phyloP scores from a whole-genome alignment of 2,888 invertebrate species.

The Drosophila melanosoma region DNA sequence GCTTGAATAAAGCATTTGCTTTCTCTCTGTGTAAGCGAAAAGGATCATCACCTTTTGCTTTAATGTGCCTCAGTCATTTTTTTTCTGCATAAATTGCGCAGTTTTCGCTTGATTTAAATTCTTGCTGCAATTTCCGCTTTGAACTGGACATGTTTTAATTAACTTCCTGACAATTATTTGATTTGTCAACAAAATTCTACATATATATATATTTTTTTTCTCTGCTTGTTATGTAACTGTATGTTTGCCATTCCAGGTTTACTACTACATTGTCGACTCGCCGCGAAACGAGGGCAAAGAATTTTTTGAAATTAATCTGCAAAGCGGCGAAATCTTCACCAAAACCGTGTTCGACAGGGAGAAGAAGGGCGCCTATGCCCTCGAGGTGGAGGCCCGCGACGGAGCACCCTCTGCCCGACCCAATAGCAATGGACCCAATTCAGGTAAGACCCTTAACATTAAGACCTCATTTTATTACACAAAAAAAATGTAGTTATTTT shows the following conservation, averaged over 20 bases:
- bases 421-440: conserved; percentile 97
- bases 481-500: neutral
- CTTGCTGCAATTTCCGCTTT: conserved; percentile 53
- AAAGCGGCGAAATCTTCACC: conserved; percentile 98
- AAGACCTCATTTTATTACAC: no score
- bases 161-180: conserved; percentile 48
- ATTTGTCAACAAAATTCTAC: conserved; percentile 30
- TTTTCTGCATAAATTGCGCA: conserved; percentile 9
- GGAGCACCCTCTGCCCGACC: conserved; percentile 98
- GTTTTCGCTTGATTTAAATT: conserved; percentile 36
- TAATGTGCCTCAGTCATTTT: conserved; percentile 20
- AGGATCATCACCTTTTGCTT: neutral
- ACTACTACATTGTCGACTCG: conserved; percentile 96
- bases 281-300: conserved; percentile 96
- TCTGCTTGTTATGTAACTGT: neutral
- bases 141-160: conserved; percentile 63
- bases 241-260: conserved; percentile 88
- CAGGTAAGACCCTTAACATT: conserved; percentile 87
- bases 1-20: neutral
- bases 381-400: conserved; percentile 98
- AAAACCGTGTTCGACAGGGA: conserved; percentile 98
- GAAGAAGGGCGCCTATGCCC: conserved; percentile 98
- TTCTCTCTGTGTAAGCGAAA: neutral
- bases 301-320: conserved; percentile 97
- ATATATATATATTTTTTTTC: neutral